Evolutionary conservation across 2,113 vertebrate genomes (phyloP).

Genomic region (Hippocampus abdominalis): DNA sequence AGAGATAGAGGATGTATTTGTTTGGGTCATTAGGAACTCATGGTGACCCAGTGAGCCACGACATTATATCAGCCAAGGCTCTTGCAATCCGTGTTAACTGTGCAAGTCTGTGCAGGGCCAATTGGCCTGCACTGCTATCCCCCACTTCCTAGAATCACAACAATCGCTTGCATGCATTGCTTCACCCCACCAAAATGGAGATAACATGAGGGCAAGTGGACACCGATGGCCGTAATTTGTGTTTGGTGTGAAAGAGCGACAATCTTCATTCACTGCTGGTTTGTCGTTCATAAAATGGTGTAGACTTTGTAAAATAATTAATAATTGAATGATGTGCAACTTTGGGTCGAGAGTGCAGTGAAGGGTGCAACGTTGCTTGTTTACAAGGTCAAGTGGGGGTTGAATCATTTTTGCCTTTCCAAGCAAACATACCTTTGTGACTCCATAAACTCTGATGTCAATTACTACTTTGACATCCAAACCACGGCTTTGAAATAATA

Average conservation of each 20-base stretch:
- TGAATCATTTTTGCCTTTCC: slow-evolving; percentile 50
- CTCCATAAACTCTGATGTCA: slow-evolving; percentile 47
- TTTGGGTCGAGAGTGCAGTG: slow-evolving; percentile 9
- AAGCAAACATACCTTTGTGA: slow-evolving; percentile 46
- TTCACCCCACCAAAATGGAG: slow-evolving; percentile 37
- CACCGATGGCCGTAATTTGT: slow-evolving; percentile 28
- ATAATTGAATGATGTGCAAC: slow-evolving; percentile 11
- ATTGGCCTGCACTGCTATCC: slow-evolving; percentile 51
- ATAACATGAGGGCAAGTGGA: slow-evolving; percentile 15
- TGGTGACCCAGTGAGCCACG: slow-evolving; percentile 58
- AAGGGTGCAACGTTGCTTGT: slow-evolving; percentile 33
- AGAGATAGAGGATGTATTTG: slow-evolving; percentile 49
- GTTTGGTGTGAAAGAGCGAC: slow-evolving; percentile 13
- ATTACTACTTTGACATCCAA: slow-evolving; percentile 46
- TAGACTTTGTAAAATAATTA: slow-evolving; percentile 15
- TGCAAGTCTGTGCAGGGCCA: slow-evolving; percentile 51
- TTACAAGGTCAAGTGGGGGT: slow-evolving; percentile 48
- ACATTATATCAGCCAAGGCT: slow-evolving; percentile 45
- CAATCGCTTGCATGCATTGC: slow-evolving; percentile 42
- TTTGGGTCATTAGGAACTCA: slow-evolving; percentile 59
- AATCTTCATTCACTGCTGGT: slow-evolving; percentile 11
- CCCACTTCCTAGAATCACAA: slow-evolving; percentile 56
- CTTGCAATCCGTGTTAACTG: slow-evolving; percentile 40
- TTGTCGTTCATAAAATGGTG: slow-evolving; percentile 21
- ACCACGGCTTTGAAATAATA: slow-evolving; percentile 34